phyloP scores from a whole-genome alignment of 2,888 invertebrate species.

The Bembecia ichneumoniformis region DNA sequence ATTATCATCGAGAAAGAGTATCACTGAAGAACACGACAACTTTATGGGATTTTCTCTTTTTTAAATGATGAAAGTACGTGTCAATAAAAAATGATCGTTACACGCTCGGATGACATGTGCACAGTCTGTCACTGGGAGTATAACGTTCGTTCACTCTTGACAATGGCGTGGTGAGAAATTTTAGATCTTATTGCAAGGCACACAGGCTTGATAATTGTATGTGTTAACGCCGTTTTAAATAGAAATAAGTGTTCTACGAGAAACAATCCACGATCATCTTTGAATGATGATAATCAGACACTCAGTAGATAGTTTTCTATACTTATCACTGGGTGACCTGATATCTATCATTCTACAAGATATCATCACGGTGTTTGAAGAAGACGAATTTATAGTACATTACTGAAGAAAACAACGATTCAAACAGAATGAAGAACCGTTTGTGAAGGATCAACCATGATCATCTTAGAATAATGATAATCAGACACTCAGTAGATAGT shows the following conservation, averaged over 20 bases:
- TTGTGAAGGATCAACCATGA: too few relatives aligned
- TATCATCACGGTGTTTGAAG: not conserved
- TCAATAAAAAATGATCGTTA: not conserved
- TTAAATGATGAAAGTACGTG: not conserved
- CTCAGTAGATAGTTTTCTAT: slow-evolving; percentile 12
- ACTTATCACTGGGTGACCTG: slow-evolving; percentile 13
- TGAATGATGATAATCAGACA: slow-evolving; percentile 7
- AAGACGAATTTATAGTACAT: too few relatives aligned
- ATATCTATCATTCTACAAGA: slow-evolving; percentile 2
- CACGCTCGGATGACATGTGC: not conserved
- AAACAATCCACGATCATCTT: too few relatives aligned
- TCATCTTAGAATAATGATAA: too few relatives aligned
- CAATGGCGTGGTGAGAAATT: not conserved
- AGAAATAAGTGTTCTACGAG: too few relatives aligned
- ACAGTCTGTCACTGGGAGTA: not conserved
- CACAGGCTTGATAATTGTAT: too few relatives aligned
- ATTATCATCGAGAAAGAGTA: not conserved
- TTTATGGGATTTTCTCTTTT: too few relatives aligned
- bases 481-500: slow-evolving; percentile 12
- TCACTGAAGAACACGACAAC: too few relatives aligned
- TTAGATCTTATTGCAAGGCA: too few relatives aligned
- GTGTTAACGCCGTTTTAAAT: too few relatives aligned
- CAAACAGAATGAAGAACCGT: too few relatives aligned
- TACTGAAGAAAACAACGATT: too few relatives aligned
- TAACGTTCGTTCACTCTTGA: not conserved